Evolutionary conservation across 2,888 invertebrate species (phyloP).

Genomic region (Rambutsinella grinnellia): DNA sequence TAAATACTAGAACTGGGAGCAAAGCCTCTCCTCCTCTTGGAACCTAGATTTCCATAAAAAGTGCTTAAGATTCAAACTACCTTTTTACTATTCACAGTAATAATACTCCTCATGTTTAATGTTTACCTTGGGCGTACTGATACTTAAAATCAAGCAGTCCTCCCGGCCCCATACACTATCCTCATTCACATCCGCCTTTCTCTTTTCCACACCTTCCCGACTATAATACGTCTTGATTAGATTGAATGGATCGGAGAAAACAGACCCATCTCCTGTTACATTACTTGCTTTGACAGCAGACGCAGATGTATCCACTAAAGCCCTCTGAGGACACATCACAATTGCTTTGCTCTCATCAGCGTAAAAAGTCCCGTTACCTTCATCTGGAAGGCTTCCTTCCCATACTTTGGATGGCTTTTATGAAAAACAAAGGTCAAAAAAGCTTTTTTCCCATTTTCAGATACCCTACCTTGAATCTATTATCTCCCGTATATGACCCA

Average conservation of each 20-base stretch:
- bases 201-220: neutral
- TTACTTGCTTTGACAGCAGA: neutral
- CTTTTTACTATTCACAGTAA: no score
- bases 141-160: conserved; percentile 17
- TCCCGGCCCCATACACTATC: conserved; percentile 10
- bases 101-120: no score
- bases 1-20: conserved; percentile 50
- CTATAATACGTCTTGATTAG: conserved; percentile 27
- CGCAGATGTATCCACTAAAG: conserved; percentile 11
- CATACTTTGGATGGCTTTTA: conserved; percentile 27
- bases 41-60: no score
- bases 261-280: neutral
- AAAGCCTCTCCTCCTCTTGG: conserved; percentile 17
- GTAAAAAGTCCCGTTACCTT: conserved; percentile 10
- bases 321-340: conserved; percentile 23
- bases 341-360: conserved; percentile 13
- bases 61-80: no score
- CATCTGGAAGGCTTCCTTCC: conserved; percentile 28
- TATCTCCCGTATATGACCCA: conserved; percentile 33
- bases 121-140: conserved; percentile 24
- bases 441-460: neutral
- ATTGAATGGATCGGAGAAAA: conserved; percentile 4
- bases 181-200: neutral
- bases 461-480: conserved; percentile 40
- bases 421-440: neutral